Evolutionary conservation across 1,140 invertebrate genomes (phyloP).

Genomic region (Manduca sexta): DNA sequence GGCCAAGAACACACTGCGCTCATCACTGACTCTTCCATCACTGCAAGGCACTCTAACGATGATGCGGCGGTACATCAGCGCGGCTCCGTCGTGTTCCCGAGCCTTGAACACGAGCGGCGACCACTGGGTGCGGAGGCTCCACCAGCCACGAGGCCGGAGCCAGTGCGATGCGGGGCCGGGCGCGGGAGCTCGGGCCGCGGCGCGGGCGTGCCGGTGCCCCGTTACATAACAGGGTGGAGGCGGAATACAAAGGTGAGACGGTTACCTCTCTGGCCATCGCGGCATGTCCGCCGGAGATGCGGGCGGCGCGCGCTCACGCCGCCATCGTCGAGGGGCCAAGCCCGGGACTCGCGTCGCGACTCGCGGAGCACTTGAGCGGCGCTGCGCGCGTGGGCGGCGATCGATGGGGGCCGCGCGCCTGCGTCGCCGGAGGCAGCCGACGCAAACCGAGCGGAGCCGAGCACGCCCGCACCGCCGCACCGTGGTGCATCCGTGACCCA

Average conservation of each 20-base stretch:
- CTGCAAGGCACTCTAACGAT: constrained; percentile 19
- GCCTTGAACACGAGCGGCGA: not conserved
- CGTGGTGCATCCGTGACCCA: constrained; percentile 6
- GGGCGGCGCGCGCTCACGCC: constrained; percentile 66
- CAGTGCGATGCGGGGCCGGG: no score
- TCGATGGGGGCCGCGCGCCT: constrained; percentile 52
- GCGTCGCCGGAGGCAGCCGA: constrained; percentile 34
- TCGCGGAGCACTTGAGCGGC: constrained; percentile 46
- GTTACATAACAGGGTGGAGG: constrained; percentile 44
- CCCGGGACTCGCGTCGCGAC: constrained; percentile 56
- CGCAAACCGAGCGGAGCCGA: constrained; percentile 23
- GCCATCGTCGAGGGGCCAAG: constrained; percentile 61
- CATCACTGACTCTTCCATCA: constrained; percentile 12
- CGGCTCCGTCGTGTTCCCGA: constrained; percentile 2
- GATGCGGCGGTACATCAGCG: constrained; percentile 11
- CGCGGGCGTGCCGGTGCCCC: constrained; percentile 38
- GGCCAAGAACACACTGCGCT: constrained; percentile 15
- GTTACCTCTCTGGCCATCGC: constrained; percentile 74
- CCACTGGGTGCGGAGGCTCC: no score
- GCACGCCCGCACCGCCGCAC: not conserved
- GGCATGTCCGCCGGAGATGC: constrained; percentile 71
- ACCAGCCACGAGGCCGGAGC: no score
- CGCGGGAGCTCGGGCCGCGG: constrained; percentile 17
- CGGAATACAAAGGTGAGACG: constrained; percentile 20
- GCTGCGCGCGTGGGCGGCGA: constrained; percentile 61